A percentile compares a stretch with the other conserved stretches of the same genome.
These are phyloP conservation scores for Andrena flavipes DNA, from an alignment of 2,888 invertebrate genomes.

Conservation along the genomic window DNA sequence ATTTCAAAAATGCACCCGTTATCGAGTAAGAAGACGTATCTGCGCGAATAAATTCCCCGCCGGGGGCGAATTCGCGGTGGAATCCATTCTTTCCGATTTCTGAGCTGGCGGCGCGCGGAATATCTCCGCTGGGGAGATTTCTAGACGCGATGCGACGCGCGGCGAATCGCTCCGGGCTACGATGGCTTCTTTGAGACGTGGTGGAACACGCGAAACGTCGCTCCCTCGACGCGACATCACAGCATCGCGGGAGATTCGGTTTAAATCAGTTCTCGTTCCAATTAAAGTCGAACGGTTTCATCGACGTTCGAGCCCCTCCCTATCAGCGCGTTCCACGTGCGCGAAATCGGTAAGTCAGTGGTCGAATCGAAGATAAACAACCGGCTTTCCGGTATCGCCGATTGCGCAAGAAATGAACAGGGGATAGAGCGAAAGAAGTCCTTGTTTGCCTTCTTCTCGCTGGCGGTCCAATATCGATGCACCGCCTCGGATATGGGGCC, in stretches of 20 bases:
- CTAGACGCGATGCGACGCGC: constrained; percentile 9
- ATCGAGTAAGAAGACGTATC: constrained; percentile 47
- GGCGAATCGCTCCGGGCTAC: constrained; percentile 27
- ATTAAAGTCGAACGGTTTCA: constrained; percentile 12
- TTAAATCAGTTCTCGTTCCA: not conserved
- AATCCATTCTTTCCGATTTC: constrained; percentile 52
- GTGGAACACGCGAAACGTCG: constrained; percentile 16
- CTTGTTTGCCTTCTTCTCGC: constrained; percentile 63
- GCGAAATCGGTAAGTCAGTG: constrained; percentile 4
- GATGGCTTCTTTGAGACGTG: constrained; percentile 11
- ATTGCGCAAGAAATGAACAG: not conserved
- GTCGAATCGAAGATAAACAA: constrained; percentile 20
- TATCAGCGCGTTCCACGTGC: not conserved
- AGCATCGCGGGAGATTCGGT: not conserved
- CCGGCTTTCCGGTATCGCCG: not conserved
- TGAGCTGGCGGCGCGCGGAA: constrained; percentile 31
- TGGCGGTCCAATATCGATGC: constrained; percentile 58
- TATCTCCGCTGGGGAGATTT: constrained; percentile 41
- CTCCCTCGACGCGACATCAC: constrained; percentile 8
- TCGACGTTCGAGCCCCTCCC: not conserved
- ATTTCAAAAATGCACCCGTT: constrained; percentile 50
- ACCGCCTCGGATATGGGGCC: constrained; percentile 37
- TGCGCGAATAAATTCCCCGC: constrained; percentile 51
- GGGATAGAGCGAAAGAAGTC: constrained; percentile 13
- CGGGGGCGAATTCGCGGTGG: constrained; percentile 12